Evolutionary conservation across 2,113 vertebrate species (phyloP).

Genomic region (Argyrosomus japonicus): DNA sequence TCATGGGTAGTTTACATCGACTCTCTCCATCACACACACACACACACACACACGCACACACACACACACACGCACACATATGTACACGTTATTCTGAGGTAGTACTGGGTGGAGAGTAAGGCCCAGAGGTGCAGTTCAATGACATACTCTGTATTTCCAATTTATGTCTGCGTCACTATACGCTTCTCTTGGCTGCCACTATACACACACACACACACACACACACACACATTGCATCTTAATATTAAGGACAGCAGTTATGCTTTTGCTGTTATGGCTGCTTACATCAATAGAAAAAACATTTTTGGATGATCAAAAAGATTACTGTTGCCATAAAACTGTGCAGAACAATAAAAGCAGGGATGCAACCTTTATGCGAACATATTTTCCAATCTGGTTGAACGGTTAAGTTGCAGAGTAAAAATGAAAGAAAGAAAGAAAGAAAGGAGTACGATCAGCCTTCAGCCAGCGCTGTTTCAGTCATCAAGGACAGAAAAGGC

Average conservation of each 20-base stretch:
- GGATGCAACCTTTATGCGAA: constrained; percentile 1
- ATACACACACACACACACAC: background rate
- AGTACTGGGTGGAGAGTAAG: constrained; percentile 19
- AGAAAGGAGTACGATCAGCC: background rate
- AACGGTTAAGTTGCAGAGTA: background rate
- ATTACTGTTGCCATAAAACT: constrained; percentile 39
- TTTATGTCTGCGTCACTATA: constrained; percentile 34
- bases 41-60: background rate
- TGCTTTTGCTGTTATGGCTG: constrained; percentile 3
- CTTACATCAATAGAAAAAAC: background rate
- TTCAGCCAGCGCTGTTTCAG: constrained; percentile 13
- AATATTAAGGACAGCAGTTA: background rate
- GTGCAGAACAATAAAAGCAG: constrained; percentile 33
- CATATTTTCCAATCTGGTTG: constrained; percentile 22
- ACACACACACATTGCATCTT: constrained; percentile 1
- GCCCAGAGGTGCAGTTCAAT: constrained; percentile 53
- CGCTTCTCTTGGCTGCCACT: constrained; percentile 17
- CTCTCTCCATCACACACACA: background rate
- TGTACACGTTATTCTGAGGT: constrained; percentile 22
- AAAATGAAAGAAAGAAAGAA: background rate
- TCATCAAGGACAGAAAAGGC: constrained; percentile 64
- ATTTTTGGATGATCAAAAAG: constrained; percentile 33
- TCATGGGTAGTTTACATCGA: constrained; percentile 60
- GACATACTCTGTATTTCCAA: constrained; percentile 49
- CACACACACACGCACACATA: background rate